These are phyloP conservation scores for Tinea semifulvella DNA, from an alignment of 2,888 invertebrate genomes.

Conservation along the genomic window DNA sequence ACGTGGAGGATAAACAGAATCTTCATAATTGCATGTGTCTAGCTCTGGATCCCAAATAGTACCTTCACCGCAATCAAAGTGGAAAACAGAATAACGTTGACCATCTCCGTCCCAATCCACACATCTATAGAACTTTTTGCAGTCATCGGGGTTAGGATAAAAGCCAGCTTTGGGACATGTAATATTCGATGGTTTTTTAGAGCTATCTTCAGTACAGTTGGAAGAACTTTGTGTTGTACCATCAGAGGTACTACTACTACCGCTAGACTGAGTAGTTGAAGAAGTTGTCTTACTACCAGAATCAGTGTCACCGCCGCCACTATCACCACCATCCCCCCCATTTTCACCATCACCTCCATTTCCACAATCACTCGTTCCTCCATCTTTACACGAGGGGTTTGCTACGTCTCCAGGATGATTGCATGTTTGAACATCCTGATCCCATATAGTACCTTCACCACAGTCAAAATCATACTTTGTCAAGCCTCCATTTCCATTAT, in stretches of 20 bases:
- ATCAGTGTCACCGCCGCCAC: slow-evolving; percentile 17
- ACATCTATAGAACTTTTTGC: slow-evolving; percentile 73
- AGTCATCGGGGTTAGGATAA: slow-evolving; percentile 67
- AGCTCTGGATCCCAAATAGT: slow-evolving; percentile 77
- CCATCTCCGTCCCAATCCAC: slow-evolving; percentile 68
- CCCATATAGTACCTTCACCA: slow-evolving; percentile 73
- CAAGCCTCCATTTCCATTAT: slow-evolving; percentile 37
- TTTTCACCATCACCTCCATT: not conserved
- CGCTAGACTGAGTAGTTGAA: slow-evolving; percentile 15
- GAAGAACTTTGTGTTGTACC: slow-evolving; percentile 27
- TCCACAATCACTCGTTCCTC: slow-evolving; percentile 17
- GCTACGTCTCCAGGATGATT: slow-evolving; percentile 52
- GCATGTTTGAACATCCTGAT: slow-evolving; percentile 58
- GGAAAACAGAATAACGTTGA: slow-evolving; percentile 66
- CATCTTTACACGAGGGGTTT: slow-evolving; percentile 38
- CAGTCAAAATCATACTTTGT: slow-evolving; percentile 62
- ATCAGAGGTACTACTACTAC: slow-evolving; percentile 27
- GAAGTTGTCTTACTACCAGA: slow-evolving; percentile 20
- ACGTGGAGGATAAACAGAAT: slow-evolving; percentile 69
- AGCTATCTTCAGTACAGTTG: slow-evolving; percentile 31
- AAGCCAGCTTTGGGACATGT: slow-evolving; percentile 69
- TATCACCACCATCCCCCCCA: not conserved
- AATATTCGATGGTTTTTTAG: slow-evolving; percentile 33
- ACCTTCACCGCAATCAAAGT: slow-evolving; percentile 74
- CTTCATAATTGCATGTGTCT: slow-evolving; percentile 73